A percentile compares a stretch with the other conserved stretches of the same genome.
These are phyloP conservation scores for Tetramorium alpestre DNA, from an alignment of 1,140 invertebrate genomes.

Conservation along the genomic window DNA sequence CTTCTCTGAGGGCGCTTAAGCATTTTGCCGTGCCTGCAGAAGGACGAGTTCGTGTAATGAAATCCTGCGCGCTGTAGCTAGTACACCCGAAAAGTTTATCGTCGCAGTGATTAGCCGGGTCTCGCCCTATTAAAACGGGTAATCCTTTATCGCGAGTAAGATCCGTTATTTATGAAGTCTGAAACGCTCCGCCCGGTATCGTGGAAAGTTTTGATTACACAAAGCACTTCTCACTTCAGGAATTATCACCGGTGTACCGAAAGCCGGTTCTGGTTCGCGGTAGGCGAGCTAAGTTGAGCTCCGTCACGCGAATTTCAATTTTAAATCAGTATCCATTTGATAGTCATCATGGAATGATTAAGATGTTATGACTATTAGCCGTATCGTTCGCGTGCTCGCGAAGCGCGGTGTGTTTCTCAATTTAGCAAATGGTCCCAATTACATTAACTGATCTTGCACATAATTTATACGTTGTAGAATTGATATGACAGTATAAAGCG, in stretches of 20 bases:
- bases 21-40: slow-evolving; percentile 35
- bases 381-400: background rate
- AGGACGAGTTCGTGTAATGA: slow-evolving; percentile 50
- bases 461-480: slow-evolving; percentile 4
- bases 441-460: background rate
- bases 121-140: slow-evolving; percentile 59
- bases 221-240: slow-evolving; percentile 59
- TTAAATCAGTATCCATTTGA: slow-evolving; percentile 15
- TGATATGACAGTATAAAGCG: background rate
- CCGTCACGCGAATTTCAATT: slow-evolving; percentile 40
- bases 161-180: slow-evolving; percentile 63
- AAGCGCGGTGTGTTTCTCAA: background rate
- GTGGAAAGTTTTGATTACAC: slow-evolving; percentile 68
- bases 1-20: background rate
- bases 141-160: slow-evolving; percentile 67
- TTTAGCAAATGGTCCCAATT: slow-evolving; percentile 2
- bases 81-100: slow-evolving; percentile 57
- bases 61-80: slow-evolving; percentile 35
- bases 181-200: slow-evolving; percentile 59
- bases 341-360: slow-evolving; percentile 6
- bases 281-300: background rate
- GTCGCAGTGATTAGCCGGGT: slow-evolving; percentile 56
- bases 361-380: slow-evolving; percentile 25
- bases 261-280: slow-evolving; percentile 20
- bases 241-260: slow-evolving; percentile 55